Evolutionary conservation across 1,140 invertebrate genomes (phyloP), one percentile per base, ranked within the genome.

Genomic region (Drosophila lini): DNA sequence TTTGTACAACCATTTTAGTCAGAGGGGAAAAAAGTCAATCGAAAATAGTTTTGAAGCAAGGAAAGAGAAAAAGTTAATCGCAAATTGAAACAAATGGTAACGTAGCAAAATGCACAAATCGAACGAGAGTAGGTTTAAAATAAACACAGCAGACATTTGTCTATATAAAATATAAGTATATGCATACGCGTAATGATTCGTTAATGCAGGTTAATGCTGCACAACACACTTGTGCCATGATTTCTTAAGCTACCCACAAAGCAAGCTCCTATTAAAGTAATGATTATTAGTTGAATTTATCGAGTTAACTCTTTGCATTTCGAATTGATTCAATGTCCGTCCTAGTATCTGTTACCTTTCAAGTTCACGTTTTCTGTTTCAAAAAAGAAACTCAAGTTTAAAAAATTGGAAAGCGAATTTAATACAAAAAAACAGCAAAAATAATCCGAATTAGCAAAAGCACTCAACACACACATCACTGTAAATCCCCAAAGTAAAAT

Each of bases 241-340:
- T 77, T 67, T 67, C 58, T 42, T 76, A 76, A 67, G 74, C 55
- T 55, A 63, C 73, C 50, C 50, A 53, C 32, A 53, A 34, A 53
- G 57, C 52, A 62, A 57, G 34, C 41, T 78, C 64, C 64, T 78
- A 78, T 69, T 78, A 74, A 78, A 50, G 40, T 70, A 70, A 58
- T 71, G 11, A 40, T 58, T 71, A 60, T 77, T 78, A 63, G 74
- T 78, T 78, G 55, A 74, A 71, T 59, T 53, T 40, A 42, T 34
- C 63, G 65, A 61, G 42, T 48, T 70, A 68, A 48, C 77, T 36
- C 52, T 74, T 81, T 77, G 52, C 67, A 55, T 78, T 83, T 74
- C 50, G 75, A 82, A 82, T 88, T 76, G 47, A 79, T 86, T 86
- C 67, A 78, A 70, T 80, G 80, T 89, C 84, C 84, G 84, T 89